These are phyloP conservation scores for Brachionus calyciflorus DNA, from an alignment of 1,140 invertebrate species.

Conservation along the genomic window DNA sequence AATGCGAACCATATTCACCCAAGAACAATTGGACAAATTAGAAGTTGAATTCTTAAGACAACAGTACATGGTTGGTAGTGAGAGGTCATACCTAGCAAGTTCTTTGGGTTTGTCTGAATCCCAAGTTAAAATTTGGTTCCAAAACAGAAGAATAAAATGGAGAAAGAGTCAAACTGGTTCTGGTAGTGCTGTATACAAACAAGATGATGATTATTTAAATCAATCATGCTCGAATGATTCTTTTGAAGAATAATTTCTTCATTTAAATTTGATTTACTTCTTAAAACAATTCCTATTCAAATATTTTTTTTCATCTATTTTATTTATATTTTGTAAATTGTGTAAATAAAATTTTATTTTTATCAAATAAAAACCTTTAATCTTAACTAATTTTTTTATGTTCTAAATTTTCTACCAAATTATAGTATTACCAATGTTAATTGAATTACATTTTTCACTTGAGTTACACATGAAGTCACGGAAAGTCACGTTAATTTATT, in stretches of 20 bases:
- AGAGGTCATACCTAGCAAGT: slow-evolving; percentile 80
- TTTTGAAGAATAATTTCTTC: slow-evolving; percentile 16
- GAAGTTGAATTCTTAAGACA: slow-evolving; percentile 87
- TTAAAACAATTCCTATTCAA: not conserved
- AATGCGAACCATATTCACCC: slow-evolving; percentile 88
- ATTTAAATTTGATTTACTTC: no score
- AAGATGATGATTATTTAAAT: not conserved
- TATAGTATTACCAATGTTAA: no score
- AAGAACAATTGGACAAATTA: slow-evolving; percentile 81
- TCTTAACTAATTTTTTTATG: no score
- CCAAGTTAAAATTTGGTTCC: slow-evolving; percentile 69
- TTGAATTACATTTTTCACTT: no score
- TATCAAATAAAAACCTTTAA: no score
- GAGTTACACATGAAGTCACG: no score
- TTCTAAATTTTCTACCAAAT: no score
- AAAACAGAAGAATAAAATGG: slow-evolving; percentile 64
- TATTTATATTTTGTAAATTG: not conserved
- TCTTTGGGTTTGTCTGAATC: slow-evolving; percentile 83
- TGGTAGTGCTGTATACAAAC: not conserved
- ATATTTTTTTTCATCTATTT: slow-evolving; percentile 16
- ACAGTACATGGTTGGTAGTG: slow-evolving; percentile 92
- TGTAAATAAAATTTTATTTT: not conserved
- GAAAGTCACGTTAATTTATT: no score
- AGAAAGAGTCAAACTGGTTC: not conserved
- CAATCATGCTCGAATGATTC: slow-evolving; percentile 9